Percentiles rank a stretch among this genome's conserved stretches.
Evolutionary conservation across 2,113 vertebrate genomes (phyloP).

Genomic region (Rhinoderma darwinii): DNA sequence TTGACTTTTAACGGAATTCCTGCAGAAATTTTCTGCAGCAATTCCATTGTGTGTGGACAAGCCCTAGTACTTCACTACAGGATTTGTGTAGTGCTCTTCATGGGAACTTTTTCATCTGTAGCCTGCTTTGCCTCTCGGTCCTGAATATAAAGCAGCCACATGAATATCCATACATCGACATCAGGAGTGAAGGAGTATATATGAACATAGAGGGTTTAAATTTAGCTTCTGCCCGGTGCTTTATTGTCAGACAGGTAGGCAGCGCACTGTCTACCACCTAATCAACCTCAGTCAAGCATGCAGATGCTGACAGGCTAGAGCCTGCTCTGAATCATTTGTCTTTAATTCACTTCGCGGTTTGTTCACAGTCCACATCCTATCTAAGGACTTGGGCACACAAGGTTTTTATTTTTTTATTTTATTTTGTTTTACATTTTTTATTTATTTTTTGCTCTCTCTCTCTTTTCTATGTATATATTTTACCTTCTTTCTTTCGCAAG

Average conservation of each 20-base stretch:
- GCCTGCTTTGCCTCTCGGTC: neutral
- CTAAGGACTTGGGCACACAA: neutral
- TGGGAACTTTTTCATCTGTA: constrained; percentile 3
- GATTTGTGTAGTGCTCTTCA: neutral
- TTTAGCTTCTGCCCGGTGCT: constrained; percentile 31
- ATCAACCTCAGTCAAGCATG: constrained; percentile 18
- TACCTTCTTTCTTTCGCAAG: neutral
- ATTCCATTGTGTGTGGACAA: too few relatives aligned
- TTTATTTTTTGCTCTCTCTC: too few relatives aligned
- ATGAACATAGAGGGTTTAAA: constrained; percentile 22
- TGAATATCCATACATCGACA: constrained; percentile 14
- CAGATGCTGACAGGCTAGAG: constrained; percentile 27
- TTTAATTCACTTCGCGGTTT: constrained; percentile 19
- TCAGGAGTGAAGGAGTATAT: neutral
- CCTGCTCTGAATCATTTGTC: constrained; percentile 14
- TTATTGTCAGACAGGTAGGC: constrained; percentile 36
- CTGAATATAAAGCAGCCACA: constrained; percentile 25
- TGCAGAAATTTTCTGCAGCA: too few relatives aligned
- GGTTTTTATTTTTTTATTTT: neutral
- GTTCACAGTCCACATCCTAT: neutral
- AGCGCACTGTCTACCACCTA: constrained; percentile 20
- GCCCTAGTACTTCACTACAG: too few relatives aligned
- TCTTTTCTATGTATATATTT: neutral
- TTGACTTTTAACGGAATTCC: too few relatives aligned
- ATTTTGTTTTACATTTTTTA: neutral